Evolutionary conservation across 1,140 invertebrate species (phyloP), one percentile per base, ranked within the genome.

Genomic region (Drosophila subobscura): DNA sequence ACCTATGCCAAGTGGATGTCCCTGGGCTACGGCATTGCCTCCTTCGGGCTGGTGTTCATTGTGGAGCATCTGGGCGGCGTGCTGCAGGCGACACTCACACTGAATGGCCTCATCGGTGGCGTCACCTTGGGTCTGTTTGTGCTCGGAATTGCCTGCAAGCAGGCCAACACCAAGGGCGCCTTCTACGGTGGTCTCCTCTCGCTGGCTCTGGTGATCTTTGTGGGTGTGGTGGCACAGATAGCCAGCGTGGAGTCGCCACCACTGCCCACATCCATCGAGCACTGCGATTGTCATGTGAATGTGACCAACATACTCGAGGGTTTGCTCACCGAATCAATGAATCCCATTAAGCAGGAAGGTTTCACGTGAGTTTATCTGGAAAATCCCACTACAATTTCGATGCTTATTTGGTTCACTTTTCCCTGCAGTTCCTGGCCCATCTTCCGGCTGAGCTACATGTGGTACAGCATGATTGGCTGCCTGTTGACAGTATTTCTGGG

Each of bases 51-150:
- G 61, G 95, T 97, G 2, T 98, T 97, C 81, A 92, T 97, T 0
- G 96, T 97, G 0, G 95, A 96, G 80, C 93, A 94, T 74, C 91
- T 97, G 22, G 96, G 96, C 0, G 95, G 96, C 12, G 94, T 97
- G 8, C 92, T 98, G 33, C 95, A 98, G 92, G 95, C 96, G 0
- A 96, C 97, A 0, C 90, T 98, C 0, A 97, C 96, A 5, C 95
- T 98, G 51, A 97, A 97, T 86, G 97, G 97, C 0, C 95, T 97
- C 80, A 95, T 97, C 2, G 96, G 97, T 3, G 97, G 97, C 14
- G 95, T 97, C 0, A 94, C 97, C 1, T 91, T 98, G 3, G 97
- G 96, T 1, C 91, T 98, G 3, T 98, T 98, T 89, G 95, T 96
- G 0, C 90, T 98, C 22, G 97, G 97, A 50, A 97, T 98, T 94